These are phyloP conservation scores for Megaceryle torquata DNA, from an alignment of 2,113 vertebrate species.

Conservation along the genomic window DNA sequence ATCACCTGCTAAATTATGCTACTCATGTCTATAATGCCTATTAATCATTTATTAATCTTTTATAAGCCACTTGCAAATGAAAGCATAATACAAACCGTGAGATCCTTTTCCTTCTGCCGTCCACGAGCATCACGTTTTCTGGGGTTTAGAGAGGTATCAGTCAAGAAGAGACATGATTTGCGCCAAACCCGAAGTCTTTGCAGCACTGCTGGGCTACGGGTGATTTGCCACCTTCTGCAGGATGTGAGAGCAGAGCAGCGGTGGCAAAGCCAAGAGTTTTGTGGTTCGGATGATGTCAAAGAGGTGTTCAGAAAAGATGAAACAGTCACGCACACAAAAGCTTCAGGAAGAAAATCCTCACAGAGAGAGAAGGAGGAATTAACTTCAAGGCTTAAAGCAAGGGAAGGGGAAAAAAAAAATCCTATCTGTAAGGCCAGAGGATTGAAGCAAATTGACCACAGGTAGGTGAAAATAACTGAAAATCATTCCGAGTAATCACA, in stretches of 20 bases:
- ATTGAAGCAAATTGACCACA: slow-evolving; percentile 33
- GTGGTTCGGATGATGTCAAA: slow-evolving; percentile 15
- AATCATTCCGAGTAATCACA: slow-evolving; percentile 16
- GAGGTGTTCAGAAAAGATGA: neutral
- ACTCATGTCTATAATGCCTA: slow-evolving; percentile 16
- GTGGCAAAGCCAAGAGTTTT: neutral
- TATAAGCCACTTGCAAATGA: slow-evolving; percentile 51
- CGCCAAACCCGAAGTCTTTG: neutral
- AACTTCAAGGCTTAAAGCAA: slow-evolving; percentile 52
- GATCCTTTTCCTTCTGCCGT: neutral
- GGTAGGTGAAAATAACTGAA: slow-evolving; percentile 41
- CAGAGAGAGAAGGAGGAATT: slow-evolving; percentile 30
- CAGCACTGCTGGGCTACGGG: neutral
- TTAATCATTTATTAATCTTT: slow-evolving; percentile 65
- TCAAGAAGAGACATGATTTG: neutral
- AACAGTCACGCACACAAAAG: slow-evolving; percentile 47
- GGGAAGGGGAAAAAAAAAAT: neutral
- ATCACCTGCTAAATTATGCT: slow-evolving; percentile 37
- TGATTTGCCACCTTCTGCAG: neutral
- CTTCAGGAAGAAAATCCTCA: slow-evolving; percentile 33
- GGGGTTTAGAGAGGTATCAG: neutral
- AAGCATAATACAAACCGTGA: neutral
- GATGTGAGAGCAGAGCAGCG: neutral
- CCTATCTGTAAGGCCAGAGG: neutral
- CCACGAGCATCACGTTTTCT: accelerated